Base-by-base conservation (phyloP, 2,113 vertebrate genomes). In the Sminthopsis crassicaudata region DNA sequence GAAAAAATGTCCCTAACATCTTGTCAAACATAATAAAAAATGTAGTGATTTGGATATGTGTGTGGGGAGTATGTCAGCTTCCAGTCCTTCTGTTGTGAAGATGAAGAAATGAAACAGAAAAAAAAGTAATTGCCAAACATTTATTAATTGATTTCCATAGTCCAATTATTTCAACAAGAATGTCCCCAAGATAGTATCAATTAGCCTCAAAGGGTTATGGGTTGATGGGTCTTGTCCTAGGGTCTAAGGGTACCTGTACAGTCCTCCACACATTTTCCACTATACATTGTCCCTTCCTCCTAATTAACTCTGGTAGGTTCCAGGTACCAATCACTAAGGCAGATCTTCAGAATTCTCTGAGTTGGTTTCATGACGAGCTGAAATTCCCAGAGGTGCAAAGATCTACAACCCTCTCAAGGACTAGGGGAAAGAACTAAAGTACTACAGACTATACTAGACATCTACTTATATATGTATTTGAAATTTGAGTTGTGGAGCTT, bases 51-150 rank as follows among this genome's bases (percentile, higher is more conserved):
- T 42, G n/a, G 16, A 1, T n/a, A n/a, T 42, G n/a, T 76, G 36
- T n/a, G 16, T 12, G 46, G 19, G 96, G 93, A 11, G 53, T 92
- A 54, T 50, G n/a, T 90, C 53, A 94, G 50, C 93, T 96, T 90
- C 51, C 46, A 96, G 53, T 93, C n/a, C 48, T 92, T 95, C 76
- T 95, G 36, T 93, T 95, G 93, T 55, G 55, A 94, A 76, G 55
- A 91, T 1, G 50, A 53, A 95, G 12, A 96, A 30, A 94, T 60
- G 96, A 97, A 94, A 96, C 88, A 96, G 93, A n/a, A 96, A 89
- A 97, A 95, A 95, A 90, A 96, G 67, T 93, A 55, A 88, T 97
- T 97, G 97, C 97, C 94, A 97, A 97, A 93, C 84, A 95, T 97
- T 97, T 98, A 97, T 96, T 95, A 48, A 93, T 96, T 91, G 91